Conservation (phyloP, 2,888 invertebrate species). For the Coenonympha glycerion region DNA sequence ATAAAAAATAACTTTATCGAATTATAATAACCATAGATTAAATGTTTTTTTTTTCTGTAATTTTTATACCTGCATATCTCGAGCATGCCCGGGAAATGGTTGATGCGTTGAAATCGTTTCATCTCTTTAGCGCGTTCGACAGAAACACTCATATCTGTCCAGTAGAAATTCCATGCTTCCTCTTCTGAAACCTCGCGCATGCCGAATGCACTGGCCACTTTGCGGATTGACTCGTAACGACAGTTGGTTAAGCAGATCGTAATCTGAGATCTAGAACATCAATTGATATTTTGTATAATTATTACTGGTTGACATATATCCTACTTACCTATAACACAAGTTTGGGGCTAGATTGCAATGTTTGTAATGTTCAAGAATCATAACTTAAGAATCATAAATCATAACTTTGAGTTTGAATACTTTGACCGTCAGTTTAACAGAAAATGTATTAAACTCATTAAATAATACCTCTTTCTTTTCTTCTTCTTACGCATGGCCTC, state of each 20-base stretch:
- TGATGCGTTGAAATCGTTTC: constrained; percentile 93
- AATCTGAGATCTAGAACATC: constrained; percentile 59
- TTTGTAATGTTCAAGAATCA: no score
- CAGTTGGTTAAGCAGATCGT: constrained; percentile 82
- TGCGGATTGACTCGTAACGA: constrained; percentile 83
- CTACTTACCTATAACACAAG: no score
- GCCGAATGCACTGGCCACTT: constrained; percentile 81
- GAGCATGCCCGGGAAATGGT: constrained; percentile 94
- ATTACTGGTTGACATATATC: no score
- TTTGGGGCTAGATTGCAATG: no score
- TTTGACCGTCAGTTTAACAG: no score
- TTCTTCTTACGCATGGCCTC: constrained; percentile 61
- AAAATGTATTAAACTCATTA: no score
- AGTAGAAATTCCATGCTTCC: constrained; percentile 92
- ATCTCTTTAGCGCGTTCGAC: constrained; percentile 92
- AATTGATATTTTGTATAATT: no score
- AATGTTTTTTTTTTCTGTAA: no score
- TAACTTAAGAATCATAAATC: no score
- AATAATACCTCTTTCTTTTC: constrained; percentile 60
- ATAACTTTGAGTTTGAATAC: no score
- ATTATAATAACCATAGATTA: no score
- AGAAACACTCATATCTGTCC: constrained; percentile 92
- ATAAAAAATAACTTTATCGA: background rate
- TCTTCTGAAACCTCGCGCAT: constrained; percentile 86
- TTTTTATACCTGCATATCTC: constrained; percentile 82